Evolutionary conservation across 1,140 invertebrate genomes (phyloP).

Genomic region (Drosophila pruinosa): DNA sequence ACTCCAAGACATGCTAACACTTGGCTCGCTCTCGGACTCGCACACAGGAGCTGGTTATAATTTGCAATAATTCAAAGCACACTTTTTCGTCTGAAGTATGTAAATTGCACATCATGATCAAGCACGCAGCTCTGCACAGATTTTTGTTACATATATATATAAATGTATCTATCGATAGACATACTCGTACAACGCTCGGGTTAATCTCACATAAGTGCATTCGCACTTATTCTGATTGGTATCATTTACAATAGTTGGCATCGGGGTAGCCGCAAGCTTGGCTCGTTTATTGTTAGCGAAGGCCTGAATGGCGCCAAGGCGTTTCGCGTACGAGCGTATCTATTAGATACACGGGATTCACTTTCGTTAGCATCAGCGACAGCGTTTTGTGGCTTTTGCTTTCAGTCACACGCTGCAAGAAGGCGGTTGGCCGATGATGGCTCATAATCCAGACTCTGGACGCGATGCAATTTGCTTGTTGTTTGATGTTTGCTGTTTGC

Average conservation of each 20-base stretch:
- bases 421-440: constrained; percentile 28
- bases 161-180: not conserved
- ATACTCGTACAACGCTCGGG: not conserved
- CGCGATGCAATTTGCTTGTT: constrained; percentile 51
- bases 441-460: constrained; percentile 54
- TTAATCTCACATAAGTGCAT: constrained; percentile 73
- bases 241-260: constrained; percentile 56
- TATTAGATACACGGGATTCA: constrained; percentile 51
- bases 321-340: constrained; percentile 7
- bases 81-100: constrained; percentile 55
- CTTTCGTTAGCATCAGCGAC: constrained; percentile 50
- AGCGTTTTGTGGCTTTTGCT: constrained; percentile 52
- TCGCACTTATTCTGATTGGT: constrained; percentile 80
- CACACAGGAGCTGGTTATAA: constrained; percentile 33
- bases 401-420: constrained; percentile 61
- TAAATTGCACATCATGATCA: constrained; percentile 52
- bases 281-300: constrained; percentile 6
- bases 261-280: constrained; percentile 21
- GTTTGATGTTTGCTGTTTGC: not conserved
- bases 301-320: constrained; percentile 55
- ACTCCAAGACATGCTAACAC: not conserved
- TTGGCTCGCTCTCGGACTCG: not conserved
- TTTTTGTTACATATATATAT: not conserved
- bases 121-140: not conserved
- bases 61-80: constrained; percentile 37